Percentiles rank a stretch among this genome's conserved stretches.
These are phyloP conservation scores for Eubasilissa splendida DNA, from an alignment of 2,888 invertebrate genomes.

Conservation along the genomic window DNA sequence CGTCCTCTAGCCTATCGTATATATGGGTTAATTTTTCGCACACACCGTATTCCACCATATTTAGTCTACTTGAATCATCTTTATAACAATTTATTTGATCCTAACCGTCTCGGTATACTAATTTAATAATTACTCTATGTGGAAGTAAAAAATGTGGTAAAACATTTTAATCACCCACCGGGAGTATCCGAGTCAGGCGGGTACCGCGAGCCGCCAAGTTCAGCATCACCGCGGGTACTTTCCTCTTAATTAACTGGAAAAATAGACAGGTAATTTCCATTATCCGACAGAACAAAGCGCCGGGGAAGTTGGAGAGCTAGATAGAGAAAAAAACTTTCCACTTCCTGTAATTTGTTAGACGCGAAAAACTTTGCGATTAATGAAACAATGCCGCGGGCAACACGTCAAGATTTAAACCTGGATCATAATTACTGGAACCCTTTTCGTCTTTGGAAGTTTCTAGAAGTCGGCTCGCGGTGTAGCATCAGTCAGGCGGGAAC, in stretches of 20 bases:
- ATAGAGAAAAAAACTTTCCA: conserved; percentile 52
- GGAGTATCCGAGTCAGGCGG: not conserved
- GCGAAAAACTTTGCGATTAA: conserved; percentile 59
- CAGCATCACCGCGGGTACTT: conserved; percentile 40
- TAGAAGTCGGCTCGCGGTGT: conserved; percentile 37
- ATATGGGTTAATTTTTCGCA: no score
- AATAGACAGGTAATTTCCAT: conserved; percentile 59
- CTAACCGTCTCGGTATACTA: no score
- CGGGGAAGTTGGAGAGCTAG: conserved; percentile 38
- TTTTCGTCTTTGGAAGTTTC: conserved; percentile 46
- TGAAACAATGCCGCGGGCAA: conserved; percentile 58
- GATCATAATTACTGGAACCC: conserved; percentile 57
- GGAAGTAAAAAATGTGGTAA: not conserved
- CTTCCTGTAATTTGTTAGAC: conserved; percentile 58
- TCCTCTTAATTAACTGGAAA: conserved; percentile 57
- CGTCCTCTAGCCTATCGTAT: no score
- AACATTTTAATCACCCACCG: conserved; percentile 2
- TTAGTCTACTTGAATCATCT: no score
- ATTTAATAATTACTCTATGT: no score
- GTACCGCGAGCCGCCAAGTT: conserved; percentile 21
- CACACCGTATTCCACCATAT: no score
- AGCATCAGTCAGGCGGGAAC: conserved; percentile 50
- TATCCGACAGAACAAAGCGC: conserved; percentile 55
- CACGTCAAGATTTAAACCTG: conserved; percentile 59
- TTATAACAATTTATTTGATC: no score